phyloP scores from a whole-genome alignment of 1,140 invertebrate genomes.

The Trichoplusia ni region DNA sequence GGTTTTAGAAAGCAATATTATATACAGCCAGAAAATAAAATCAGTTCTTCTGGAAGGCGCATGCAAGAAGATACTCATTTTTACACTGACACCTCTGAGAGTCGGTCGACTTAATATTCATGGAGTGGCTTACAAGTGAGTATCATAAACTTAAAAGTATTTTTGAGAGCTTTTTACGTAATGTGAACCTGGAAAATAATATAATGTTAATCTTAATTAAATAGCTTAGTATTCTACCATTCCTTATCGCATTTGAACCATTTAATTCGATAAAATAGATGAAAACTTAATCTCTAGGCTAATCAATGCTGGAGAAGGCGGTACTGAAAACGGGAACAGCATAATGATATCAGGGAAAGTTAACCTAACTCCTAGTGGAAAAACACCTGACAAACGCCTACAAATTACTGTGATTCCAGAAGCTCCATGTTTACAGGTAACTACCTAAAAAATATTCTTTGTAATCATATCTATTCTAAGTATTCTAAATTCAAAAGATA shows the following conservation, averaged over 20 bases:
- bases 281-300: slow-evolving; percentile 48
- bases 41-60: slow-evolving; percentile 69
- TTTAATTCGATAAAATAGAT: too few relatives aligned
- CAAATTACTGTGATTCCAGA: slow-evolving; percentile 85
- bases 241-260: too few relatives aligned
- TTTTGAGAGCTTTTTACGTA: neutral
- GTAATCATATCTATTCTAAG: too few relatives aligned
- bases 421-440: slow-evolving; percentile 88
- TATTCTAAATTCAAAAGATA: too few relatives aligned
- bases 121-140: slow-evolving; percentile 76
- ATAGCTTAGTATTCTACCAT: too few relatives aligned
- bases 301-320: slow-evolving; percentile 64
- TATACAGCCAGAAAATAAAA: slow-evolving; percentile 70
- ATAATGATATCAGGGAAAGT: slow-evolving; percentile 84
- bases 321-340: slow-evolving; percentile 68
- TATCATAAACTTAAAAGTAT: neutral
- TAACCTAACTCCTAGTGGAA: slow-evolving; percentile 81
- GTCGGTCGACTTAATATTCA: slow-evolving; percentile 65
- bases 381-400: slow-evolving; percentile 82
- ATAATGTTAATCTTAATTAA: too few relatives aligned
- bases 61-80: slow-evolving; percentile 60
- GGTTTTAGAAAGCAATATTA: slow-evolving; percentile 63
- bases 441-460: neutral
- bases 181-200: neutral
- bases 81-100: slow-evolving; percentile 70